phyloP scores from a whole-genome alignment of 2,113 vertebrate species.

The Garra rufa region DNA sequence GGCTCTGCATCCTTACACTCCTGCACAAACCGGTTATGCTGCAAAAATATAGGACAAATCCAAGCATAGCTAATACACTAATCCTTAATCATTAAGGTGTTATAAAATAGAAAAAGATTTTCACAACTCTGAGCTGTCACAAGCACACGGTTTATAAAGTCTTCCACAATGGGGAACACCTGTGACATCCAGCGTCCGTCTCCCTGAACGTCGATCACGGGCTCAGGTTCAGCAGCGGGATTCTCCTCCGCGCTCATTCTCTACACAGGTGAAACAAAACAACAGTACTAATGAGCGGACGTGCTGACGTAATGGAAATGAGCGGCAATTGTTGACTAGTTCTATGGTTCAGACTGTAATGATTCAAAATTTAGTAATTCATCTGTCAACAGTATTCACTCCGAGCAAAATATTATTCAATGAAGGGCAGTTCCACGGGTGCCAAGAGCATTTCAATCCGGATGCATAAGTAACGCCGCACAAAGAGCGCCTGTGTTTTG shows the following conservation, averaged over 20 bases:
- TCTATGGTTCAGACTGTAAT: neutral
- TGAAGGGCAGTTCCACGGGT: neutral
- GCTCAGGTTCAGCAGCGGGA: slow-evolving; percentile 85
- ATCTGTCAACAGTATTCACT: neutral
- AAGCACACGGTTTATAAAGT: neutral
- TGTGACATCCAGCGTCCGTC: slow-evolving; percentile 96
- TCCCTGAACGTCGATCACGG: slow-evolving; percentile 87
- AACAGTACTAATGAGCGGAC: neutral
- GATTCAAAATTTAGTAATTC: neutral
- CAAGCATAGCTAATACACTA: neutral
- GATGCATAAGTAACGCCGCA: neutral
- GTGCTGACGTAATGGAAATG: neutral
- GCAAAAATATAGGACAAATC: slow-evolving; percentile 44
- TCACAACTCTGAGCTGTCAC: neutral
- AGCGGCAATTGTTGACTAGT: neutral
- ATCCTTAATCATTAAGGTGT: neutral
- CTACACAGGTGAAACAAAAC: neutral
- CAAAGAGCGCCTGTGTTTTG: slow-evolving; percentile 22
- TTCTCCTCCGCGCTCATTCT: slow-evolving; percentile 92
- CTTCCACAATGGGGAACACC: slow-evolving; percentile 71
- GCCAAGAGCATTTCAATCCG: neutral
- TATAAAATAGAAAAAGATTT: neutral
- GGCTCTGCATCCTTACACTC: slow-evolving; percentile 80
- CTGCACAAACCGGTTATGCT: slow-evolving; percentile 76
- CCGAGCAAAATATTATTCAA: neutral